Base-by-base conservation (phyloP, 1,140 invertebrate genomes). In the Lysiphlebus fabarum region DNA sequence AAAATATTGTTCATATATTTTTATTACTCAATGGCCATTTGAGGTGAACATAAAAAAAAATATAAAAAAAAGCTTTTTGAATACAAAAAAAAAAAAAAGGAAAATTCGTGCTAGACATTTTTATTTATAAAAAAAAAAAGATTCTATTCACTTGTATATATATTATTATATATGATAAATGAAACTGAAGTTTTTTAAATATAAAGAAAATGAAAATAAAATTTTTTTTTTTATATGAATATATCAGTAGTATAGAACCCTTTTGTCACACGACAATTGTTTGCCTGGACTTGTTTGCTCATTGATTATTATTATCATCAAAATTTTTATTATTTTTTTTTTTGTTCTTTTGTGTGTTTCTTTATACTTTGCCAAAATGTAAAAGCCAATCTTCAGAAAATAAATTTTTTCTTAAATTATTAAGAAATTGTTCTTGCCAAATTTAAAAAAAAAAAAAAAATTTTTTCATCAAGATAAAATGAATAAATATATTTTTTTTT, bases 201-300 rank as follows among this genome's bases (percentile, higher is more conserved):
- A 74, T 43, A 44, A 54, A 14, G 40, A 53, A 53, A 42, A 47
- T 47, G 40, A 44, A 58, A 50, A 48, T 36, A 56, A 60, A 56
- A 60, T 60, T 40, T 55, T 53, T 48, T 14, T 43, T 54, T 26
- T 26, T 26, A 26, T 26, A 26, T 26, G 17, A 26, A 26, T 26
- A 26, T 26, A 26, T 26, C 17, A 26, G 17, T 26, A 26, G 17
- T 26, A 26, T 26, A 26, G 49, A 51, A 7, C 12, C 66, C 74
- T 76, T 76, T 76, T 77, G 75, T 75, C 69, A 74, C 71, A 70
- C 70, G 74, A 68, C 71, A 72, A 75, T 77, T 76, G 72, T 77
- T 73, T 70, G 74, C 70, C 72, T 68, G 65, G 58, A 43, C 62
- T 55, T 55, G 55, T 60, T n/a, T n/a, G n/a, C 45, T 76, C 75